Conservation (phyloP, 2,797 vertebrate genomes). For the Antennarius maculatus region DNA sequence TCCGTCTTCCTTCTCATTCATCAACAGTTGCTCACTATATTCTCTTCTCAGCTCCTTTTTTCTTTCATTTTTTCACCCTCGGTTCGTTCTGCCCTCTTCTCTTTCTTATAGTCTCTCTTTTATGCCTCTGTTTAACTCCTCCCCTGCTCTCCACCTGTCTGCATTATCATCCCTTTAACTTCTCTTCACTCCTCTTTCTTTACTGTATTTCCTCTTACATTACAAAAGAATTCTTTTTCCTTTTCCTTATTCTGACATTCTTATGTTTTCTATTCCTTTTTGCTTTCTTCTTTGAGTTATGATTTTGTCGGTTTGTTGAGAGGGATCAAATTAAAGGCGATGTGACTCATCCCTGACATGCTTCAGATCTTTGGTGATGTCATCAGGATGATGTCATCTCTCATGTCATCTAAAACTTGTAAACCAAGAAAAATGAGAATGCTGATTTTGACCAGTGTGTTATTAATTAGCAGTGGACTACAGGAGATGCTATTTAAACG, state of each 20-base stretch:
- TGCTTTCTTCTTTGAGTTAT: background rate
- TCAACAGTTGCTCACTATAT: background rate
- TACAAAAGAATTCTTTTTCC: background rate
- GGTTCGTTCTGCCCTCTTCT: background rate
- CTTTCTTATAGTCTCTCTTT: constrained; percentile 9
- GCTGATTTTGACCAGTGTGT: too few species aligned
- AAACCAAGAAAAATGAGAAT: too few species aligned
- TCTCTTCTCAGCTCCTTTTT: background rate
- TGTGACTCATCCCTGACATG: too few species aligned
- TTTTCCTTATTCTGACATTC: background rate
- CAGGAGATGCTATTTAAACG: too few species aligned
- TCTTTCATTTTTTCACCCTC: background rate
- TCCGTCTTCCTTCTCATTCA: background rate
- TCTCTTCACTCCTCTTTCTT: background rate
- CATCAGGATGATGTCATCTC: too few species aligned
- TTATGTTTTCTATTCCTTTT: background rate
- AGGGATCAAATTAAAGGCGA: too few species aligned
- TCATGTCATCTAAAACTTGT: too few species aligned
- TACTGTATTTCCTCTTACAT: background rate
- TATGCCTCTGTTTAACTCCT: constrained; percentile 28
- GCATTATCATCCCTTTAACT: background rate
- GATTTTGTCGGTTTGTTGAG: too few species aligned
- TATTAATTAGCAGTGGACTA: too few species aligned
- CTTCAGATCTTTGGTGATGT: too few species aligned
- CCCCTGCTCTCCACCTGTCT: constrained; percentile 20